Percentiles rank a stretch among this genome's conserved stretches.
Conservation (phyloP, 2,797 vertebrate genomes). For the Eremophila alpestris region DNA sequence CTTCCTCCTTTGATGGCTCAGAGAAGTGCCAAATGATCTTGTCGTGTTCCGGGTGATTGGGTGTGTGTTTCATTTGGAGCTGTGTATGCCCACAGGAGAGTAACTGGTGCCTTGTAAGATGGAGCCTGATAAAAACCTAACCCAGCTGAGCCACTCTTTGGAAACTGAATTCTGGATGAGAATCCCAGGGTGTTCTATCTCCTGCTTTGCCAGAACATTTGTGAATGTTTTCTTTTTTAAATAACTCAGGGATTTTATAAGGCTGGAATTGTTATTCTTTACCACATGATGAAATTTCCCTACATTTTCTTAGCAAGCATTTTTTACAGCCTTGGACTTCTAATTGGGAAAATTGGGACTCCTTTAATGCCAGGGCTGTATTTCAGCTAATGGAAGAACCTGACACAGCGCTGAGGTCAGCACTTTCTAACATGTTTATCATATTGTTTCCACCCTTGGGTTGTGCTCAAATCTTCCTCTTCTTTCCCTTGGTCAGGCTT, state of each 20-base stretch:
- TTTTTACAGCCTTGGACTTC: constrained; percentile 28
- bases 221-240: neutral
- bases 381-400: constrained; percentile 36
- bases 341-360: constrained; percentile 53
- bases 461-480: neutral
- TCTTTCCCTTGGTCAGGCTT: neutral
- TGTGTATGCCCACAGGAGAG: constrained; percentile 34
- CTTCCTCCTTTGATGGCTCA: constrained; percentile 1
- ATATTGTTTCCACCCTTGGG: neutral
- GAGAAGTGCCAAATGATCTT: constrained; percentile 39
- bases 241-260: neutral
- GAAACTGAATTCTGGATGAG: neutral
- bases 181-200: neutral
- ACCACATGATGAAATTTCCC: neutral
- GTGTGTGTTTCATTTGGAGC: neutral
- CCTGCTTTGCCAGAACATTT: neutral
- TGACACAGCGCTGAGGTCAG: constrained; percentile 30
- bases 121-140: constrained; percentile 10
- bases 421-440: constrained; percentile 20
- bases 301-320: constrained; percentile 17
- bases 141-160: neutral
- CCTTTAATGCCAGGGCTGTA: constrained; percentile 5
- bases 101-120: constrained; percentile 29
- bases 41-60: constrained; percentile 1
- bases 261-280: neutral